Conservation (phyloP, 1,140 invertebrate genomes). For the Uloborus diversus region DNA sequence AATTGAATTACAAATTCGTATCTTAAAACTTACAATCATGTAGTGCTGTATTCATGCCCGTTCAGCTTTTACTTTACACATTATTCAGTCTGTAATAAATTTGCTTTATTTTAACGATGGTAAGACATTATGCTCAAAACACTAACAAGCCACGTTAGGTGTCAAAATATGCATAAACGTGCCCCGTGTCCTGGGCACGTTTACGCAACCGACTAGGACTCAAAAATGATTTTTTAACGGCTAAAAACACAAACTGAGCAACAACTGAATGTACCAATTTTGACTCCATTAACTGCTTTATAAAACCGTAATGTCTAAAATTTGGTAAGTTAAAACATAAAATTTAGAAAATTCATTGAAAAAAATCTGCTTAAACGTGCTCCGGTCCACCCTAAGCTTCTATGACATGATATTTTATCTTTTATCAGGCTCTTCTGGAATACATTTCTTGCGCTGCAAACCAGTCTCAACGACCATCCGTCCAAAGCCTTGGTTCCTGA, state of each 20-base stretch:
- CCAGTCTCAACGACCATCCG: constrained; percentile 17
- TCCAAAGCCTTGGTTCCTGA: not conserved
- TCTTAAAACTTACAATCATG: too few relatives aligned
- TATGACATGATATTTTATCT: not conserved
- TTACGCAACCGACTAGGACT: too few relatives aligned
- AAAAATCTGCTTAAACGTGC: not conserved
- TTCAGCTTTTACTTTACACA: too few relatives aligned
- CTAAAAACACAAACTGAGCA: not conserved
- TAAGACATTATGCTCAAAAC: too few relatives aligned
- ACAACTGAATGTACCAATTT: not conserved
- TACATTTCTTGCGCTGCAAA: constrained; percentile 26
- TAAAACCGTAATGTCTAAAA: not conserved
- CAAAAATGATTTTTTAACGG: not conserved
- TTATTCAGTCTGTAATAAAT: too few relatives aligned
- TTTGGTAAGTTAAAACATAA: not conserved
- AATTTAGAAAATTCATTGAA: too few relatives aligned
- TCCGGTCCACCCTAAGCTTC: not conserved
- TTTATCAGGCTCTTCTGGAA: constrained; percentile 30
- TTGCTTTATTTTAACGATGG: too few relatives aligned
- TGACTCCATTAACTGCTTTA: not conserved
- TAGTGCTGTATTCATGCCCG: too few relatives aligned
- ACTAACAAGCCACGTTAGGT: too few relatives aligned
- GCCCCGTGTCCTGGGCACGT: too few relatives aligned
- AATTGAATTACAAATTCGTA: too few relatives aligned
- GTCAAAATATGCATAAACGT: too few relatives aligned